Conservation (phyloP, 2,113 vertebrate species). For the Nettapus auritus region DNA sequence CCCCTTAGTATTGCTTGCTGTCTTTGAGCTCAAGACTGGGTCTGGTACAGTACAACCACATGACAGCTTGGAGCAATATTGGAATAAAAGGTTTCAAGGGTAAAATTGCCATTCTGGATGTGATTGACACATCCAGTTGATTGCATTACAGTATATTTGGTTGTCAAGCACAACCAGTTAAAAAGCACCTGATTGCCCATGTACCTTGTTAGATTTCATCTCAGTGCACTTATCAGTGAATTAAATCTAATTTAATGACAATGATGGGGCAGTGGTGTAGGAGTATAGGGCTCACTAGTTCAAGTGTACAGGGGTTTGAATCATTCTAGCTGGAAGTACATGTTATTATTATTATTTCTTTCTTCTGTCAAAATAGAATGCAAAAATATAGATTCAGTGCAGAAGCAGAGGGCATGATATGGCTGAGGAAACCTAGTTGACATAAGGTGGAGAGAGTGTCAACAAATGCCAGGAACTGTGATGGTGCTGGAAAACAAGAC, state of each 20-base stretch:
- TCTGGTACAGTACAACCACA: neutral
- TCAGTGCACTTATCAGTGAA: conserved; percentile 46
- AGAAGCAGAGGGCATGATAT: neutral
- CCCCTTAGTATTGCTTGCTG: fast-evolving
- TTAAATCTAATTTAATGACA: conserved; percentile 49
- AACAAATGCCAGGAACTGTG: neutral
- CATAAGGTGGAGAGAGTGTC: neutral
- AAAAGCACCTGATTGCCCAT: conserved; percentile 44
- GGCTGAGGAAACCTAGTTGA: neutral
- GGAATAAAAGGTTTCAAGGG: neutral
- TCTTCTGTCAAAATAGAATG: neutral
- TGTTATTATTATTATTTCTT: neutral
- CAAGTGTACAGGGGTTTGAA: neutral
- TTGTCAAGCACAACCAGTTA: conserved; percentile 62
- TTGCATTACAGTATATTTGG: conserved; percentile 36
- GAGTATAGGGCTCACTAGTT: neutral
- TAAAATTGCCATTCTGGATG: neutral
- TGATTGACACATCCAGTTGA: conserved; percentile 41
- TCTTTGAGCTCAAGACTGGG: neutral
- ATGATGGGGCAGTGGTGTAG: conserved; percentile 30
- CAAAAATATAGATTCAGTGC: fast-evolving
- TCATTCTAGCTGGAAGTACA: neutral
- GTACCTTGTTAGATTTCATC: conserved; percentile 44
- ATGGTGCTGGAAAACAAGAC: neutral
- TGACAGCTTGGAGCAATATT: neutral